Evolutionary conservation across 2,888 invertebrate genomes (phyloP).

Genomic region (Chrysolina americana): DNA sequence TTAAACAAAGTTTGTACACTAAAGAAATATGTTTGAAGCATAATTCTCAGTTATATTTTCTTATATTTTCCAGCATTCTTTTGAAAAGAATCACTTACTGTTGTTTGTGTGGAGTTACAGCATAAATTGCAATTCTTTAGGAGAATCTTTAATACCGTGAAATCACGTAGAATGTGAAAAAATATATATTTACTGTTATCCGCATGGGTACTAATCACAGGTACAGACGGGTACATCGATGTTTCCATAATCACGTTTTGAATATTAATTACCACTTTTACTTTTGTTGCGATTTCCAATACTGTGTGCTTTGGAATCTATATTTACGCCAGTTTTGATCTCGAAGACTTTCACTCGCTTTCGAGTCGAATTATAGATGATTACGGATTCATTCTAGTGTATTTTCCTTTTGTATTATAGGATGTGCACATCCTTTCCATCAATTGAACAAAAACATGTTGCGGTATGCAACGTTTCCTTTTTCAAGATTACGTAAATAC

Average conservation of each 20-base stretch:
- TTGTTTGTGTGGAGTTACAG: too few relatives aligned
- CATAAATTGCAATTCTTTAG: too few relatives aligned
- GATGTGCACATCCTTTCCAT: slow-evolving; percentile 43
- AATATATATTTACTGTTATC: neutral
- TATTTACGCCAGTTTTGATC: slow-evolving; percentile 33
- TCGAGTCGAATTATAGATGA: slow-evolving; percentile 43
- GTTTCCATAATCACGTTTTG: neutral
- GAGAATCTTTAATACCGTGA: too few relatives aligned
- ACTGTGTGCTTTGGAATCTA: slow-evolving; percentile 30
- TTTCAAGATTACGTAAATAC: slow-evolving; percentile 27
- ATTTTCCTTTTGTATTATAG: slow-evolving; percentile 36
- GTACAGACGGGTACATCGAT: neutral
- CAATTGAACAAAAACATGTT: slow-evolving; percentile 29
- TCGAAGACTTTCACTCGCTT: slow-evolving; percentile 36
- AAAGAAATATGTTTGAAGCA: too few relatives aligned
- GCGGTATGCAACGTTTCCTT: slow-evolving; percentile 18
- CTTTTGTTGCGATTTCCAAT: slow-evolving; percentile 31
- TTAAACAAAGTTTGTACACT: too few relatives aligned
- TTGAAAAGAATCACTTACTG: too few relatives aligned
- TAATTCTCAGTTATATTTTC: too few relatives aligned
- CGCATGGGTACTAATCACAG: neutral
- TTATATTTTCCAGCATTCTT: too few relatives aligned
- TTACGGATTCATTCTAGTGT: slow-evolving; percentile 31
- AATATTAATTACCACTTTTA: slow-evolving; percentile 24
- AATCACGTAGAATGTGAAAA: too few relatives aligned